Evolutionary conservation across 2,797 vertebrate species (phyloP).

Genomic region (Anableps anableps): DNA sequence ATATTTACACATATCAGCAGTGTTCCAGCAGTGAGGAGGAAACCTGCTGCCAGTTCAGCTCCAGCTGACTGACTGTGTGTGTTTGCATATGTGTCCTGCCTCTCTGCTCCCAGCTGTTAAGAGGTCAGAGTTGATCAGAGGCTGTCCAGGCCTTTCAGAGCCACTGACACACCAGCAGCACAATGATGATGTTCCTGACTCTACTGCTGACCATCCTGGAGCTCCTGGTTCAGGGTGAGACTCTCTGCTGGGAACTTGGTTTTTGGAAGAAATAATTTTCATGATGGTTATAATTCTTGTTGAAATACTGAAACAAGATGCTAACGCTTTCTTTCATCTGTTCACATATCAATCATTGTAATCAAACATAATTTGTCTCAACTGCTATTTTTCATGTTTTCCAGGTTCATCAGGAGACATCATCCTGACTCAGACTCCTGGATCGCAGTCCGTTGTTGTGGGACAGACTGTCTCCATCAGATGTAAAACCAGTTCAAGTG

Average conservation of each 20-base stretch:
- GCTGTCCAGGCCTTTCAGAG: slow-evolving; percentile 29
- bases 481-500: neutral
- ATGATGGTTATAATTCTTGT: neutral
- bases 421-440: slow-evolving; percentile 19
- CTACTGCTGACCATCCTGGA: slow-evolving; percentile 43
- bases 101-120: slow-evolving; percentile 5
- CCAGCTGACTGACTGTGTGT: slow-evolving; percentile 4
- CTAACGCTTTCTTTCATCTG: neutral
- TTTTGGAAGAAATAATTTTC: neutral
- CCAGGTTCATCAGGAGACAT: slow-evolving; percentile 15
- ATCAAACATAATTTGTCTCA: neutral
- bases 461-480: neutral
- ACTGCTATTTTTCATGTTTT: neutral
- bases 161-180: slow-evolving; percentile 36
- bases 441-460: neutral
- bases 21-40: too few species aligned
- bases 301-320: neutral
- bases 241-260: neutral
- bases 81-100: slow-evolving; percentile 24
- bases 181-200: slow-evolving; percentile 39
- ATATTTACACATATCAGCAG: too few species aligned
- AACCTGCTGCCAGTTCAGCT: too few species aligned
- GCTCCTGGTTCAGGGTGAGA: slow-evolving; percentile 17
- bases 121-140: slow-evolving; percentile 29
- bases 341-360: neutral